Evolutionary conservation across 2,797 vertebrate genomes (phyloP), one percentile per base, ranked within the genome.

Genomic region (Tarsius wallacei): DNA sequence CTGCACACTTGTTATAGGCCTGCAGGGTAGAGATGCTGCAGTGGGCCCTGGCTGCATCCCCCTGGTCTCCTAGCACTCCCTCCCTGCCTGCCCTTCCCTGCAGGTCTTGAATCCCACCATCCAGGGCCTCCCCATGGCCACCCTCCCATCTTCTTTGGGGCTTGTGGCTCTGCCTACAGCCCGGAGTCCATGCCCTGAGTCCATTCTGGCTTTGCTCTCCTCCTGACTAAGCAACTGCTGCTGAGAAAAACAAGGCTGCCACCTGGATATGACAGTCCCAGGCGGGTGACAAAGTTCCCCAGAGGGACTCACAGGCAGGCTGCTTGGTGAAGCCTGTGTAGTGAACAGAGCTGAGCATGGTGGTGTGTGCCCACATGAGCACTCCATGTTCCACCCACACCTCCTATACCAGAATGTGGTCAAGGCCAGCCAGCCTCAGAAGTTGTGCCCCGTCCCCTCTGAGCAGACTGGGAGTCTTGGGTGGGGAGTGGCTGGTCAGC

Each of bases 101-200:
- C 0, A 42, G 42, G 42, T 42, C 42, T 42, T 42, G 1, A n/a
- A 10, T 24, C 24, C 51, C 7, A 11, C 51, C 2, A 0, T 4
- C 24, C 53, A 47, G 42, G 42, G 36, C 59, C 51, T 74, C 66
- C 24, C 22, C 0, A 24, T 12, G 63, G 49, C 64, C 59, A 12
- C 78, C 42, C 33, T 28, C 22, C 3, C 7, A n/a, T 42, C 53
- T 88, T 19, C 84, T 59, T 22, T 61, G 51, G 63, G 68, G 63
- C 4, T 81, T 24, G 24, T 4, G 33, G 61, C 53, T 42, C 71
- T 51, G 76, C 76, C 53, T 33, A 22, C 21, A 15, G 77, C n/a
- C 55, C 12, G 16, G 10, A 63, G 71, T 42, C 11, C 80, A 16
- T 80, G 57, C 31, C 89, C 13, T 3, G 57, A 76, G 64, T 7